phyloP scores from a whole-genome alignment of 2,797 vertebrate species.

The Karalla daura region DNA sequence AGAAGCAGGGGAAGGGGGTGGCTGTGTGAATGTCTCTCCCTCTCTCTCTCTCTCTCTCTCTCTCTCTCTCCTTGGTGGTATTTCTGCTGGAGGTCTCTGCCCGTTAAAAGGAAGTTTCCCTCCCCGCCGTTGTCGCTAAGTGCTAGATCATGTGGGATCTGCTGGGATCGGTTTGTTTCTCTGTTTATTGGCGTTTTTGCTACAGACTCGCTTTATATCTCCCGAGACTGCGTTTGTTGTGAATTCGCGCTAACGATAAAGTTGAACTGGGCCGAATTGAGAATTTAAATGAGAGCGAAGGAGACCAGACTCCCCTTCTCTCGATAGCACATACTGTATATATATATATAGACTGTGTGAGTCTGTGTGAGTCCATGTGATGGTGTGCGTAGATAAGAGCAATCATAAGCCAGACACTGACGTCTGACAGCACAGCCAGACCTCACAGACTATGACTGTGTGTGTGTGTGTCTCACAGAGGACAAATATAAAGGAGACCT shows the following conservation, averaged over 20 bases:
- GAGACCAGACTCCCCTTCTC: no score
- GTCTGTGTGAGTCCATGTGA: constrained; percentile 3
- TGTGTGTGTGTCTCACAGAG: background rate
- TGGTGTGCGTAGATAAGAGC: constrained; percentile 27
- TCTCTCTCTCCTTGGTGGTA: constrained; percentile 1
- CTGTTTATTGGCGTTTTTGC: background rate
- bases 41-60: background rate
- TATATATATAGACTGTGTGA: constrained; percentile 5
- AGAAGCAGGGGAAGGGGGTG: background rate
- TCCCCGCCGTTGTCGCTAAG: no score
- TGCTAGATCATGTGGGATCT: no score
- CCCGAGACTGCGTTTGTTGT: no score
- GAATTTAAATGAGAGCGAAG: no score
- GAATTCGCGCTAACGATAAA: no score
- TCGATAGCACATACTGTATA: background rate
- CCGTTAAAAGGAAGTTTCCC: no score
- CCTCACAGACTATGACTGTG: background rate
- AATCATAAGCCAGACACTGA: constrained; percentile 23
- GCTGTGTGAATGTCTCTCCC: background rate
- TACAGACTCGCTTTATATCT: no score
- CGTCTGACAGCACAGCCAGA: constrained; percentile 11
- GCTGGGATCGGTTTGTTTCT: no score
- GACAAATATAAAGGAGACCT: background rate
- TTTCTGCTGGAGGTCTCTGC: no score
- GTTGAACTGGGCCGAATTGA: no score